Conservation (phyloP, 30 jellyfish, hydroid and myxozoan species). For the Nemopilema nomurai region DNA sequence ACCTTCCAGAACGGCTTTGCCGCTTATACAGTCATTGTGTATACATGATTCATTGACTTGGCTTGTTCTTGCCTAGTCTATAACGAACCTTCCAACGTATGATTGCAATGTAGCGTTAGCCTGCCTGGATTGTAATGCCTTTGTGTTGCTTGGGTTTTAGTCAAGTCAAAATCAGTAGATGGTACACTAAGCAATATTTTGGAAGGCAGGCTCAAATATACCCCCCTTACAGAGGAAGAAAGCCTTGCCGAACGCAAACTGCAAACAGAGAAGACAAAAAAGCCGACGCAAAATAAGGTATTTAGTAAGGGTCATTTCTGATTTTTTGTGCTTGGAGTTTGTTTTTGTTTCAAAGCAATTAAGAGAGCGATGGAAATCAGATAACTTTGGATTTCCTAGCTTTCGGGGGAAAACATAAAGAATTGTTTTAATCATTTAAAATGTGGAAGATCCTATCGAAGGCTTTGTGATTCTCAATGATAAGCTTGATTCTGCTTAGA, state of each 20-base stretch:
- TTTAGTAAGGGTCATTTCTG: neutral
- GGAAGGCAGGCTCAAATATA: constrained; percentile 76
- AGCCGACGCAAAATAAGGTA: neutral
- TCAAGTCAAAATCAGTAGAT: constrained; percentile 77
- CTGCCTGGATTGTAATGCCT: no score
- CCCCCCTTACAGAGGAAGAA: constrained; percentile 73
- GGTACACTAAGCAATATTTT: constrained; percentile 68
- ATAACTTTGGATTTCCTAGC: neutral
- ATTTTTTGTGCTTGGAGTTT: no score
- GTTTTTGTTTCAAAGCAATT: neutral
- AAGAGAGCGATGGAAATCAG: neutral
- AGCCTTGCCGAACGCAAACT: constrained; percentile 38
- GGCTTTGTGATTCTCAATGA: neutral
- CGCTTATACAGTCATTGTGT: no score
- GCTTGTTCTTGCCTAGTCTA: neutral
- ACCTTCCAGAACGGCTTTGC: no score
- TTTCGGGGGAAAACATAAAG: neutral
- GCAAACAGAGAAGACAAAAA: neutral
- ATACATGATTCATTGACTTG: no score
- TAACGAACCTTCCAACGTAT: neutral
- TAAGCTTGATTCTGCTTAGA: neutral
- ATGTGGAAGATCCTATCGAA: neutral
- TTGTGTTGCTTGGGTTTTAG: no score
- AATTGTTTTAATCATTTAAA: neutral
- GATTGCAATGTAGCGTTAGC: no score